phyloP scores from a whole-genome alignment of 64 coral and sea anemone species.

The Trachythela sp. region DNA sequence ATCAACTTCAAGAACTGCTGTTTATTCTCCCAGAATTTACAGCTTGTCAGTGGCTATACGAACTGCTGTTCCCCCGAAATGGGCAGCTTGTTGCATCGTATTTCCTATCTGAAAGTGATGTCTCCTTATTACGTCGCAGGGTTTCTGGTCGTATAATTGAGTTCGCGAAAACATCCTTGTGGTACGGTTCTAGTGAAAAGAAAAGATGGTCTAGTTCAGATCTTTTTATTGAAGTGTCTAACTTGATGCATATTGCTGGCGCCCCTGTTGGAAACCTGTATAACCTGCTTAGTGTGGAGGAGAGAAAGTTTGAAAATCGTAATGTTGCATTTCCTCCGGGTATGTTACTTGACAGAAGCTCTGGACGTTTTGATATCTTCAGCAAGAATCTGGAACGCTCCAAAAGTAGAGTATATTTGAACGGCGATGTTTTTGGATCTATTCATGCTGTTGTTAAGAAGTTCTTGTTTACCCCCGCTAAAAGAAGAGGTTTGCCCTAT shows the following conservation, averaged over 20 bases:
- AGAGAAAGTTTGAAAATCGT: conserved; percentile 37
- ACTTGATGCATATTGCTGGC: conserved; percentile 42
- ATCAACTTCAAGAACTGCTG: neutral
- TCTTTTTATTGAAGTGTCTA: conserved; percentile 68
- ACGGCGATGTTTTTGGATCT: conserved; percentile 48
- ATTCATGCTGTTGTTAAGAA: conserved; percentile 37
- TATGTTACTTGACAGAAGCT: conserved; percentile 1
- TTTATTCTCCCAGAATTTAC: conserved; percentile 25
- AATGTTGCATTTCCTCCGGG: conserved; percentile 1
- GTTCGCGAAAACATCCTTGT: conserved; percentile 28
- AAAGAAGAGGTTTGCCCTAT: conserved; percentile 22
- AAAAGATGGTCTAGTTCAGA: conserved; percentile 37
- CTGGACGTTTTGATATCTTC: conserved; percentile 49
- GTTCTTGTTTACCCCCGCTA: conserved; percentile 66
- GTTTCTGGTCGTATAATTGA: conserved; percentile 37
- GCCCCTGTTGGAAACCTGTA: neutral
- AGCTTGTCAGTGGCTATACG: conserved; percentile 48
- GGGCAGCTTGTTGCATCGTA: conserved; percentile 29
- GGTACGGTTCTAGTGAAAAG: conserved; percentile 26
- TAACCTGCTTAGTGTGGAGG: conserved; percentile 48
- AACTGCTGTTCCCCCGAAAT: conserved; percentile 48
- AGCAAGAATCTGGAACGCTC: conserved; percentile 53
- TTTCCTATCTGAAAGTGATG: neutral
- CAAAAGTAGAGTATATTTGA: conserved; percentile 38
- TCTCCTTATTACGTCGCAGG: neutral